phyloP scores from a whole-genome alignment of 2,888 invertebrate species.

The Lasioglossum villosulum region DNA sequence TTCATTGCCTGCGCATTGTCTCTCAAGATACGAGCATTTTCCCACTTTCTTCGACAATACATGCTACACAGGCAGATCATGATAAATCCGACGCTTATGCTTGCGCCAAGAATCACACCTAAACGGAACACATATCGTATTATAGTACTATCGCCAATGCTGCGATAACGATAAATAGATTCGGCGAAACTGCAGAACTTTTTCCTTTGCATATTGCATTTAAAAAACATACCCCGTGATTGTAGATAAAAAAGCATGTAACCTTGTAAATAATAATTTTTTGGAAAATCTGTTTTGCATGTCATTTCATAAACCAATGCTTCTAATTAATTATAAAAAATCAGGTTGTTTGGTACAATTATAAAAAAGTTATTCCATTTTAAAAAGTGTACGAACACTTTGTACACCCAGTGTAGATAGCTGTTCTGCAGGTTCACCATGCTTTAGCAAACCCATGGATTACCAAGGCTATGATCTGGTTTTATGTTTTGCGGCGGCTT shows the following conservation, averaged over 20 bases:
- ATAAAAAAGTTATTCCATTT: too few relatives aligned
- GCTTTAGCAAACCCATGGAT: conserved; percentile 11
- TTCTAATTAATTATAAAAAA: too few relatives aligned
- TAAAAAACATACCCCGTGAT: too few relatives aligned
- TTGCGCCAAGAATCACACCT: conserved; percentile 84
- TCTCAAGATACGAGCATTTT: conserved; percentile 76
- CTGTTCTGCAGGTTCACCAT: not conserved
- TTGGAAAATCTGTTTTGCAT: too few relatives aligned
- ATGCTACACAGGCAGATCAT: conserved; percentile 82
- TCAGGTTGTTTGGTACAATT: too few relatives aligned
- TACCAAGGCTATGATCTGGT: conserved; percentile 81
- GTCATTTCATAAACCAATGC: too few relatives aligned
- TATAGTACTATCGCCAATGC: not conserved
- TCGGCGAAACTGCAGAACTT: not conserved
- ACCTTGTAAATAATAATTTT: too few relatives aligned
- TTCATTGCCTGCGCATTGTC: conserved; percentile 78
- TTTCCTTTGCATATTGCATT: too few relatives aligned
- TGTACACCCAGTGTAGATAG: too few relatives aligned
- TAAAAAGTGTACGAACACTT: too few relatives aligned
- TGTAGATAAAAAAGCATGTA: too few relatives aligned
- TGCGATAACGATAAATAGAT: not conserved
- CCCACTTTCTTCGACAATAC: conserved; percentile 80
- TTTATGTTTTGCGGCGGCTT: conserved; percentile 76
- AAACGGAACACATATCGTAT: not conserved
- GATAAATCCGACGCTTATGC: conserved; percentile 83